Evolutionary conservation across 2,113 vertebrate species (phyloP).

Genomic region (Paramisgurnus dabryanus): DNA sequence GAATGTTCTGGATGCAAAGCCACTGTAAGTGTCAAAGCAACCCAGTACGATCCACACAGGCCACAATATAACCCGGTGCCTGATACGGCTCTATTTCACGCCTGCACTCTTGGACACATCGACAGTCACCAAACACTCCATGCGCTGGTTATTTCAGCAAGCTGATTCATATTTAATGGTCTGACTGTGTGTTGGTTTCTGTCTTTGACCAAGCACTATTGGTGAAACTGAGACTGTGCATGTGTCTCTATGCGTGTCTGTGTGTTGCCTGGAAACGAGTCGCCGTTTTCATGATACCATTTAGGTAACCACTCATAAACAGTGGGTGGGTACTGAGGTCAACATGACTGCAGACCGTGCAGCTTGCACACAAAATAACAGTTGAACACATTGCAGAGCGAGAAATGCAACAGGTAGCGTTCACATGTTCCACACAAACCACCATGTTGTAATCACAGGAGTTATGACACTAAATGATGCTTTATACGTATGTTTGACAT

Average conservation of each 20-base stretch:
- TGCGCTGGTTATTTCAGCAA: neutral
- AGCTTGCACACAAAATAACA: neutral
- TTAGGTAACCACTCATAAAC: neutral
- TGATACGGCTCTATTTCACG: neutral
- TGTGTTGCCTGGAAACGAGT: slow-evolving; percentile 4
- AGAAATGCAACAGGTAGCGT: neutral
- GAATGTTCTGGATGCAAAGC: neutral
- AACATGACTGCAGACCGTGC: slow-evolving; percentile 4
- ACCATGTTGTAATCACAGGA: too few species aligned
- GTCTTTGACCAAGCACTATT: slow-evolving; percentile 9
- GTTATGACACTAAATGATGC: too few species aligned
- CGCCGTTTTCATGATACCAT: neutral
- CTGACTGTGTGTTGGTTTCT: neutral
- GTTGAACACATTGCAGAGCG: neutral
- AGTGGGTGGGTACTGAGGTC: slow-evolving; percentile 1
- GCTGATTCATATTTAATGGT: slow-evolving; percentile 41
- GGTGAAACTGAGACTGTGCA: slow-evolving; percentile 14
- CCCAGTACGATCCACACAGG: neutral
- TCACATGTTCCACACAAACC: too few species aligned
- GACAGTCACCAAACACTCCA: slow-evolving; percentile 2
- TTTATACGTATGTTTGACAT: too few species aligned
- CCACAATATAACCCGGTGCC: neutral
- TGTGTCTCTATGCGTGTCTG: slow-evolving; percentile 22
- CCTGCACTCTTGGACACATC: neutral
- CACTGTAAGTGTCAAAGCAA: neutral